Evolutionary conservation across 1,140 invertebrate species (phyloP).

Genomic region (Chelonus insularis): DNA sequence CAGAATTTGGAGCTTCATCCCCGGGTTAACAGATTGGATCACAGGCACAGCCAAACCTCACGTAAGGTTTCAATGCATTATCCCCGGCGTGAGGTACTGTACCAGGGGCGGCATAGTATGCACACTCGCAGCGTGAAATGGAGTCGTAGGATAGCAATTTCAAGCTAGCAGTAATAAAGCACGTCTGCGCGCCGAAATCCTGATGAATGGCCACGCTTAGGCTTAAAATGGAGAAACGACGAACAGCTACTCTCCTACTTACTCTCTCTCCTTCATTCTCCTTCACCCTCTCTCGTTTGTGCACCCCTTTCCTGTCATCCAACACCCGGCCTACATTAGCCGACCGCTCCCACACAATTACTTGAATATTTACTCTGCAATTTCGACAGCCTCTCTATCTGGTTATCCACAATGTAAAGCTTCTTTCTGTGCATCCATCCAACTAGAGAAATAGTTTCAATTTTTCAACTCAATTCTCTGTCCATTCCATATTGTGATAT

Average conservation of each 20-base stretch:
- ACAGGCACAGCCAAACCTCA: slow-evolving; percentile 42
- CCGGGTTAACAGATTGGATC: slow-evolving; percentile 52
- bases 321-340: slow-evolving; percentile 18
- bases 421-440: too few relatives aligned
- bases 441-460: too few relatives aligned
- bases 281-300: slow-evolving; percentile 25
- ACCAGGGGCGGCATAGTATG: slow-evolving; percentile 26
- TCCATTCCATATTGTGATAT: too few relatives aligned
- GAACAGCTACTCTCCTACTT: slow-evolving; percentile 53
- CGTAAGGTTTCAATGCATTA: slow-evolving; percentile 55
- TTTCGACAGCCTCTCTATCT: slow-evolving; percentile 20
- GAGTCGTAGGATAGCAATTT: slow-evolving; percentile 63
- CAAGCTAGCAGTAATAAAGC: slow-evolving; percentile 60
- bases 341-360: slow-evolving; percentile 7
- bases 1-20: slow-evolving; percentile 32
- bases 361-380: slow-evolving; percentile 22
- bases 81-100: slow-evolving; percentile 23
- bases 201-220: slow-evolving; percentile 62
- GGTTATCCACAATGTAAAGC: not conserved
- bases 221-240: slow-evolving; percentile 62
- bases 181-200: slow-evolving; percentile 62
- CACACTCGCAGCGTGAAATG: slow-evolving; percentile 52
- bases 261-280: slow-evolving; percentile 40
- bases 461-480: not conserved
- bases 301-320: slow-evolving; percentile 11